phyloP scores from a whole-genome alignment of 2,113 vertebrate species.

The Rallus limicola region DNA sequence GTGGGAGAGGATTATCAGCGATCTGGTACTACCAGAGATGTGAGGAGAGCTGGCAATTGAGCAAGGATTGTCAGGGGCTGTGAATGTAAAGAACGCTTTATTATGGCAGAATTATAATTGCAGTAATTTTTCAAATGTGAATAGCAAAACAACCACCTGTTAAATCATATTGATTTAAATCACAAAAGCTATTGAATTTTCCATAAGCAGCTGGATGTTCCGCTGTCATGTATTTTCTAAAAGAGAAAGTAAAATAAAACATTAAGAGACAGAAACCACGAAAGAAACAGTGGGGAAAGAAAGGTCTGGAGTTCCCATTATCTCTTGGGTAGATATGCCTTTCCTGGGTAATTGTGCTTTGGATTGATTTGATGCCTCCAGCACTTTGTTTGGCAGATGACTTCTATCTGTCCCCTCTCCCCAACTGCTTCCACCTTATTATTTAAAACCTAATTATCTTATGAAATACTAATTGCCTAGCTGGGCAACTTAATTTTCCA shows the following conservation, averaged over 20 bases:
- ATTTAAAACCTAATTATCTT: background rate
- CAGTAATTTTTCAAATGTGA: conserved; percentile 11
- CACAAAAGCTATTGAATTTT: conserved; percentile 59
- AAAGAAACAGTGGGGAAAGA: background rate
- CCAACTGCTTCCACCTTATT: background rate
- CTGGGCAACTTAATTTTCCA: background rate
- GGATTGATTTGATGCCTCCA: background rate
- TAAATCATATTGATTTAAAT: conserved; percentile 62
- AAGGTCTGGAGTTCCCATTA: background rate
- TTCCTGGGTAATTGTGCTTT: background rate
- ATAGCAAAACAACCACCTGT: conserved; percentile 52
- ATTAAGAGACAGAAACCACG: background rate
- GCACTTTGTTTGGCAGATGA: background rate
- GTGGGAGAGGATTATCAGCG: background rate
- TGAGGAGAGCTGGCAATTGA: background rate
- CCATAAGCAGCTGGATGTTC: conserved; percentile 29
- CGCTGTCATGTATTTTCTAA: conserved; percentile 41
- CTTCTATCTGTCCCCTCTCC: background rate
- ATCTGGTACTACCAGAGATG: background rate
- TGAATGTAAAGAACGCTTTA: background rate
- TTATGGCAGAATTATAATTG: conserved; percentile 33
- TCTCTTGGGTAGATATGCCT: background rate
- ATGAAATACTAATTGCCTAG: background rate
- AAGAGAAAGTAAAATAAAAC: conserved; percentile 35
- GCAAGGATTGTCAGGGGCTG: background rate